phyloP scores from a whole-genome alignment of 2,113 vertebrate genomes.

The Cettia cetti region DNA sequence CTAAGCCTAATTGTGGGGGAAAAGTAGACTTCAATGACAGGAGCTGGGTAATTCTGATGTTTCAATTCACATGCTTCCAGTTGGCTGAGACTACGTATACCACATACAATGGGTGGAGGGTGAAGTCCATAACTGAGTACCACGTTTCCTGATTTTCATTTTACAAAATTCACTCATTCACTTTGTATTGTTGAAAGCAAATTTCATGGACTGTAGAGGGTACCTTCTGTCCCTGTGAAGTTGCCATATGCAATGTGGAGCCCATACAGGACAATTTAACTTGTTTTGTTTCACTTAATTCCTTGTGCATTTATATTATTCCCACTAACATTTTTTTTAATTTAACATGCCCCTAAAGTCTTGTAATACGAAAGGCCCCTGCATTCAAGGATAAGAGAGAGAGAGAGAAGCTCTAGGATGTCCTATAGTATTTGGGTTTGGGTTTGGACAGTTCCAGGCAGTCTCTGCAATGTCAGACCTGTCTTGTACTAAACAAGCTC shows the following conservation, averaged over 20 bases:
- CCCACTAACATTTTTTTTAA: not conserved
- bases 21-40: not conserved
- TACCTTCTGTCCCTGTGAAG: not conserved
- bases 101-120: not conserved
- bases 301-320: not conserved
- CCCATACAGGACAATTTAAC: not conserved
- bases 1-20: not conserved
- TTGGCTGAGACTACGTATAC: not conserved
- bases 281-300: not conserved
- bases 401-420: not conserved
- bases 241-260: not conserved
- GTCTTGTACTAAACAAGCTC: not conserved
- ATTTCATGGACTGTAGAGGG: not conserved
- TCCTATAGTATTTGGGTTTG: not conserved
- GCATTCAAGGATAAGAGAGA: not conserved
- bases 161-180: not conserved
- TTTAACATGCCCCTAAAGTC: not conserved
- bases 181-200: not conserved
- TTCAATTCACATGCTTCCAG: conserved; percentile 2
- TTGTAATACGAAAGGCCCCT: not conserved
- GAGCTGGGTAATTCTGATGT: not conserved
- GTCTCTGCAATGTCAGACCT: not conserved
- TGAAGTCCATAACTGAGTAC: not conserved
- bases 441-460: not conserved
- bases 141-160: not conserved